Evolutionary conservation across 2,888 invertebrate genomes (phyloP).

Genomic region (Hydrotaea cyrtoneurina): DNA sequence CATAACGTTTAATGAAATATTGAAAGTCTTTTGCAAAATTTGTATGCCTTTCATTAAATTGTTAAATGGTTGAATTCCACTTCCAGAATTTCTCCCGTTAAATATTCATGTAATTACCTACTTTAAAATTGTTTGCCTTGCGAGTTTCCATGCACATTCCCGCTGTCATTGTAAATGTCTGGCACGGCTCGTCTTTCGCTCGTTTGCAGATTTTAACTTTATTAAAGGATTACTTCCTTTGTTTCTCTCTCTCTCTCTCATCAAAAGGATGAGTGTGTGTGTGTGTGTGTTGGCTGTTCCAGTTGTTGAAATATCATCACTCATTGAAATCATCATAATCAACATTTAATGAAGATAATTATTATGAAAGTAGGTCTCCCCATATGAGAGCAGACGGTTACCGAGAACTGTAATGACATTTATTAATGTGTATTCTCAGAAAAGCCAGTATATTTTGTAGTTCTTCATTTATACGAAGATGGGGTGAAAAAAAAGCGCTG

Average conservation of each 20-base stretch:
- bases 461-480: too few species aligned
- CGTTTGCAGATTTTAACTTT: background rate
- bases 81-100: background rate
- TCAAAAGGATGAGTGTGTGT: background rate
- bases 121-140: background rate
- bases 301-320: background rate
- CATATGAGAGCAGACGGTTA: too few species aligned
- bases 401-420: background rate
- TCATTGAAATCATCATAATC: constrained; percentile 4
- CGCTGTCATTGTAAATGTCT: background rate
- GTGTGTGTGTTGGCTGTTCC: too few species aligned
- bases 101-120: background rate
- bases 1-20: too few species aligned
- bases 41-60: background rate
- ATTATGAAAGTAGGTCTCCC: too few species aligned
- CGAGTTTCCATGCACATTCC: background rate
- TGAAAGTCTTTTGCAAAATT: too few species aligned
- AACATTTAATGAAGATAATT: background rate
- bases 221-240: background rate
- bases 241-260: background rate
- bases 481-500: too few species aligned
- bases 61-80: background rate
- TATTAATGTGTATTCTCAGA: background rate
- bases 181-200: background rate
- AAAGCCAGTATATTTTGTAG: too few species aligned